Evolutionary conservation across 2,797 vertebrate genomes (phyloP).

Genomic region (Peromyscus eremicus): DNA sequence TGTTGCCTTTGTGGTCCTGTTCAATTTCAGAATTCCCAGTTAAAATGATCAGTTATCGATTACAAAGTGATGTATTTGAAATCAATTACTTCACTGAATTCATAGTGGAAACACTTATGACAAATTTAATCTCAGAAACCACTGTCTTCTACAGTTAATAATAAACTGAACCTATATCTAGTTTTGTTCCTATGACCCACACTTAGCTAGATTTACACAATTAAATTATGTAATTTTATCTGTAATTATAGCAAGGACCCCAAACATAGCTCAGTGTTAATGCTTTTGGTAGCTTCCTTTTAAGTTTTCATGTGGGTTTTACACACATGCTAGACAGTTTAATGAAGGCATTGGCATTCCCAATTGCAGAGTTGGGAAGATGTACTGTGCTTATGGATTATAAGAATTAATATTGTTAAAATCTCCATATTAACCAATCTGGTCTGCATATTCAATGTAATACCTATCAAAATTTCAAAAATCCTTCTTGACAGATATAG

Average conservation of each 20-base stretch:
- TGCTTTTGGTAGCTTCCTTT: background rate
- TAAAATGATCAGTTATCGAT: constrained; percentile 30
- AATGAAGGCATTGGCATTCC: background rate
- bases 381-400: background rate
- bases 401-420: background rate
- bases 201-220: constrained; percentile 1
- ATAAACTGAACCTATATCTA: constrained; percentile 3
- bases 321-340: background rate
- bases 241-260: background rate
- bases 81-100: constrained; percentile 39
- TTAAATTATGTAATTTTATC: constrained; percentile 20
- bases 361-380: constrained; percentile 5
- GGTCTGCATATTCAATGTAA: background rate
- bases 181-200: constrained; percentile 32
- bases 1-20: background rate
- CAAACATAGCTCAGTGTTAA: constrained; percentile 21
- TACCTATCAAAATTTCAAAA: background rate
- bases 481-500: background rate
- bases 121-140: constrained; percentile 38
- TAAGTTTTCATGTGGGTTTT: background rate
- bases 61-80: constrained; percentile 43
- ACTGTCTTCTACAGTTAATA: background rate
- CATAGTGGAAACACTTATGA: background rate
- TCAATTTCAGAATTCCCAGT: constrained; percentile 16
- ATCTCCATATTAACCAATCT: background rate